Base-by-base conservation (phyloP, 2,113 vertebrate genomes). In the Osmerus mordax region DNA sequence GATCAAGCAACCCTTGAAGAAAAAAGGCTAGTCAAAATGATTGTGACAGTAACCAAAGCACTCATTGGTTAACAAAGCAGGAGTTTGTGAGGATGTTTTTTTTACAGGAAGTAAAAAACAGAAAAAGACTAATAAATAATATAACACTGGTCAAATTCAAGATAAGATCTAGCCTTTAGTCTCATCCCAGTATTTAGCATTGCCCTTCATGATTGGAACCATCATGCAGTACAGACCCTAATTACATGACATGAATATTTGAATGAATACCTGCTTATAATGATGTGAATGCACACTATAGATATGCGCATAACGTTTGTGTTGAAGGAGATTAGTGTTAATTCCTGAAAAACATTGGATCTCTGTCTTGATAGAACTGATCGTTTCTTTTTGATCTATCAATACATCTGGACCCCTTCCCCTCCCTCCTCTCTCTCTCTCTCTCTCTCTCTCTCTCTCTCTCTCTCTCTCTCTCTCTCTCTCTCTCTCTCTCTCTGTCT, bases 201-300 rank as follows among this genome's bases (percentile, higher is more conserved):
- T 32, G 32, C 56, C 56, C 65, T 70, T 68, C 74, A 1, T 72
- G 69, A 67, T 55, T 68, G 56, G 56, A 9, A 29, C 13, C 61
- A 64, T 64, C 79, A 68, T 73, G 77, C 83, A 81, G 83, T 84
- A 86, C 85, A 84, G 83, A 83, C 78, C 74, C 80, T 82, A 80
- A 85, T 84, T 85, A 76, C 63, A 66, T 70, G 72, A 75, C 7
- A 87, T 88, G 71, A 86, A 90, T 88, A 85, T 89, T 90, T 87
- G 74, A 90, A 87, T 66, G 82, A 82, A 84, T 83, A 78, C 81
- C 75, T 82, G 80, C 88, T 88, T 82, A 88, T 78, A 85, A 55
- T 76, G 79, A 88, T 86, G 71, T 86, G 85, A 86, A 86, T 83
- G 72, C 69, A 71, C 25, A 75, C 84, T 80, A 60, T 67, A 81